Evolutionary conservation across 2,113 vertebrate genomes (phyloP).

Genomic region (Microtus oregoni): DNA sequence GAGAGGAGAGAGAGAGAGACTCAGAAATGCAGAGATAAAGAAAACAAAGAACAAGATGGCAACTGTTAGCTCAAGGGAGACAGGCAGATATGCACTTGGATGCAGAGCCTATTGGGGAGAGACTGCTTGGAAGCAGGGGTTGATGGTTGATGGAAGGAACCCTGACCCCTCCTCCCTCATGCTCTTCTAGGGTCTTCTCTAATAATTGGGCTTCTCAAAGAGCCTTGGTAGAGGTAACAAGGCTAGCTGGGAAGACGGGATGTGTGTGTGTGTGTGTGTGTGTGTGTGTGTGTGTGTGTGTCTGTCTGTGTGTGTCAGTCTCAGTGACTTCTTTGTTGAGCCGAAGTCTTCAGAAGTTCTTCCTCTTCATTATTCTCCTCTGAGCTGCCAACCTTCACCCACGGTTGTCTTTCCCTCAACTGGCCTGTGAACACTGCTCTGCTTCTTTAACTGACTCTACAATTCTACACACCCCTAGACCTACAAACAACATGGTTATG

Average conservation of each 20-base stretch:
- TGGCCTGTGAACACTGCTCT: background rate
- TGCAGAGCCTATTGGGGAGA: background rate
- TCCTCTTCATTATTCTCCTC: background rate
- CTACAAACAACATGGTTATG: background rate
- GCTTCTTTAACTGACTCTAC: background rate
- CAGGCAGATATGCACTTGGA: background rate
- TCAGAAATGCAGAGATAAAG: background rate
- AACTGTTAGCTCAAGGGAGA: background rate
- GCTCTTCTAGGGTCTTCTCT: background rate
- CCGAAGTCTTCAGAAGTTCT: background rate
- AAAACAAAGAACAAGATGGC: too few relatives aligned
- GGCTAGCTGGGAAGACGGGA: rapidly evolving
- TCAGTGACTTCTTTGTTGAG: background rate
- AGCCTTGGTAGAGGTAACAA: background rate
- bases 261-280: too few relatives aligned
- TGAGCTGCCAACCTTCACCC: background rate
- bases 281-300: too few relatives aligned
- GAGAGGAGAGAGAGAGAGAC: background rate
- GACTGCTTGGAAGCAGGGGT: background rate
- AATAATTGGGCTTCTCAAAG: too few relatives aligned
- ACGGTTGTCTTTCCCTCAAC: background rate
- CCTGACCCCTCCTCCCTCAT: rapidly evolving
- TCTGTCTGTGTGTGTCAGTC: rapidly evolving
- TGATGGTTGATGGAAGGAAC: too few relatives aligned
- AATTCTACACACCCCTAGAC: rapidly evolving